phyloP scores from a whole-genome alignment of 2,797 vertebrate genomes.

The Sebastolobus alascanus region DNA sequence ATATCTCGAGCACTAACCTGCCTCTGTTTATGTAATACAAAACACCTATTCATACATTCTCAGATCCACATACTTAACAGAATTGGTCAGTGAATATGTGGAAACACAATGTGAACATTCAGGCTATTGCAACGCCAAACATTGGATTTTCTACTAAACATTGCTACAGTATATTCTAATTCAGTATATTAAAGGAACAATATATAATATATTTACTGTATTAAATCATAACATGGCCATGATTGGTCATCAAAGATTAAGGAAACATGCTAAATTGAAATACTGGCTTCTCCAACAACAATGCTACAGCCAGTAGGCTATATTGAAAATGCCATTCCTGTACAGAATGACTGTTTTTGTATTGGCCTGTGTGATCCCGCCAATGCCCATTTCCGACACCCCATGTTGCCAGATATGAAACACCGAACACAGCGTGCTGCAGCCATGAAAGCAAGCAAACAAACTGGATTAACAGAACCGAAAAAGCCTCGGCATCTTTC shows the following conservation, averaged over 20 bases:
- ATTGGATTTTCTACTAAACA: conserved; percentile 7
- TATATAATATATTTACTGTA: background rate
- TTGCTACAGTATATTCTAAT: background rate
- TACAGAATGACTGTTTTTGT: background rate
- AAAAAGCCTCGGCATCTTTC: background rate
- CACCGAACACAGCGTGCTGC: background rate
- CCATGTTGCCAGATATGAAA: background rate
- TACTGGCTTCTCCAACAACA: no score
- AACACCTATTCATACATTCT: conserved; percentile 9
- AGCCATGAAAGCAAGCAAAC: no score
- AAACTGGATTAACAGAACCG: background rate
- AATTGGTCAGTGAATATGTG: background rate
- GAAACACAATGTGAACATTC: background rate
- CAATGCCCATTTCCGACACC: background rate
- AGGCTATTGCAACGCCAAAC: conserved; percentile 23
- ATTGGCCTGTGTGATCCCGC: background rate
- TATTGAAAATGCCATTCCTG: no score
- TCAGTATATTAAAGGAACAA: background rate
- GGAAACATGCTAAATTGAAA: background rate
- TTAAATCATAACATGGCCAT: background rate
- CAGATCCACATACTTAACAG: background rate
- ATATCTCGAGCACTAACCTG: background rate
- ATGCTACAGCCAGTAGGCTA: no score
- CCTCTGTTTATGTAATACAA: background rate
- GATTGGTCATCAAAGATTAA: background rate